Conservation (phyloP, 2,113 vertebrate genomes). For the Eonycteris spelaea region DNA sequence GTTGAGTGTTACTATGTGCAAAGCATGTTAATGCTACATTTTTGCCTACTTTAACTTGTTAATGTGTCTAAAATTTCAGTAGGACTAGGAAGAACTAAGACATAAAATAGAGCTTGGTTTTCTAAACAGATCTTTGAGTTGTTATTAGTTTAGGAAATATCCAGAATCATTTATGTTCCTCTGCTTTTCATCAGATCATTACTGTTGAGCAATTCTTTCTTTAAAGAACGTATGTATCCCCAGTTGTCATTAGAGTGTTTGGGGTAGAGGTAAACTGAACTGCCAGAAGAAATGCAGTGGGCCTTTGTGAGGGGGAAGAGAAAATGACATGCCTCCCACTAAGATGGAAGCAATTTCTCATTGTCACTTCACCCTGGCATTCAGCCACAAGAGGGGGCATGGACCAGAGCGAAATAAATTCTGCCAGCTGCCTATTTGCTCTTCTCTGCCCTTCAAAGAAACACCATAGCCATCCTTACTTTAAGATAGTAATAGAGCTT, state of each 20-base stretch:
- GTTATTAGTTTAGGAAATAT: conserved; percentile 14
- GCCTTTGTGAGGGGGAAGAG: not conserved
- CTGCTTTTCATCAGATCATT: not conserved
- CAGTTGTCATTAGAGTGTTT: not conserved
- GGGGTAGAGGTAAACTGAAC: not conserved
- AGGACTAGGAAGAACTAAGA: not conserved
- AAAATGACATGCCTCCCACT: not conserved
- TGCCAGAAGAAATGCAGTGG: not conserved
- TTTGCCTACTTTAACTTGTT: not conserved
- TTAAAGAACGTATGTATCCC: not conserved
- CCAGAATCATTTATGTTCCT: not conserved
- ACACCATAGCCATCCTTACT: not conserved
- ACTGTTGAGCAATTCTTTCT: not conserved
- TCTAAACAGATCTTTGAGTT: conserved; percentile 65
- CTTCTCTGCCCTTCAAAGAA: not conserved
- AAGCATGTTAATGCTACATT: not conserved
- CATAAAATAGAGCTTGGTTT: conserved; percentile 54
- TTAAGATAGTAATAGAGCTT: not conserved
- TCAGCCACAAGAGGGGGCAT: conserved; percentile 59
- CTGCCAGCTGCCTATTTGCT: not conserved
- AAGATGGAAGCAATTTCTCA: conserved; percentile 25
- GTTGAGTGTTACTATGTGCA: not conserved
- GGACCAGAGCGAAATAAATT: conserved; percentile 19
- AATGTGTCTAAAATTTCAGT: not conserved
- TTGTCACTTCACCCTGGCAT: conserved; percentile 48